Evolutionary conservation across 1,140 invertebrate species (phyloP), one percentile per base, ranked within the genome.

Genomic region (Epicauta chinensis): DNA sequence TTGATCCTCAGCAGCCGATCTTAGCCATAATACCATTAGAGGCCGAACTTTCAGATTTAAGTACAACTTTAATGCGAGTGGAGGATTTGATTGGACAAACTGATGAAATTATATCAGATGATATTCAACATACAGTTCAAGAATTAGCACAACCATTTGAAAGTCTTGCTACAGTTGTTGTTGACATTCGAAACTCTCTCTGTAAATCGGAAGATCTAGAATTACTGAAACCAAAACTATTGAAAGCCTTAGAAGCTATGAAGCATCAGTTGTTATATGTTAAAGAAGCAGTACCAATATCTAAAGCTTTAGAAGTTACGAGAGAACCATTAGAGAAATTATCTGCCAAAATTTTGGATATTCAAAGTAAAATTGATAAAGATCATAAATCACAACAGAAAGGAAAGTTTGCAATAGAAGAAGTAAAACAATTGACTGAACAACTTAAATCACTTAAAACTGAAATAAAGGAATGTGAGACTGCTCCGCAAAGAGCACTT

Each of bases 201-300:
- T 36, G 38, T n/a, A 47, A 56, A 17, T 50, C 55, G 9, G 50
- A 57, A 40, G 30, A 50, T 5, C 12, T 14, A 35, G 42, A 55
- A 44, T 32, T 34, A 49, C 14, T 45, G 45, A 31, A 40, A 42
- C 17, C 50, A 12, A 29, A 51, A 56, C 10, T 53, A 16, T 42
- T 40, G n/a, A 48, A 44, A 16, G 49, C 52, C 14, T 23, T 58
- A 3, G 6, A 40, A 3, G 40, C 38, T 15, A 14, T 58, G 15
- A 61, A 61, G 48, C 12, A 44, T 42, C 35, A 37, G 42, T 39
- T 60, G 5, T 38, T 45, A 16, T 51, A 16, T 29, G 23, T 49
- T 2, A 3, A 17, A 10, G 3, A 35, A 16, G 6, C 13, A 16
- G 14, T 34, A 4, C 38, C 38, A n/a, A 48, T 43, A 51, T n/a